Base-by-base conservation (phyloP, 2,888 invertebrate genomes). In the Conchocele bisecta region DNA sequence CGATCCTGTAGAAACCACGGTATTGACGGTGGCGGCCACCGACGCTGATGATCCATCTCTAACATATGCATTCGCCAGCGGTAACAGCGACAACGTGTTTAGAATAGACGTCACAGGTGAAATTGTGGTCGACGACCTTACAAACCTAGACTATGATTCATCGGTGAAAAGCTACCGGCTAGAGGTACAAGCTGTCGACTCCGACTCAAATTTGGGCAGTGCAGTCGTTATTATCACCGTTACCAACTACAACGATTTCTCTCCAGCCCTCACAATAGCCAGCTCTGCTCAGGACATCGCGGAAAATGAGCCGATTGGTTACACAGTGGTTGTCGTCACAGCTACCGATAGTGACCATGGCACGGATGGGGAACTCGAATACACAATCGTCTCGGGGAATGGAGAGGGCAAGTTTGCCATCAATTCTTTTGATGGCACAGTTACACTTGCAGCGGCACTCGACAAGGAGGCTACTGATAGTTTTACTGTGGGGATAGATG, bases 111-210 rank as follows among this genome's bases (percentile, higher is more conserved):
- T 67, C 53, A 68, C 70, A 35, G 41, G 76, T 60, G 20, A 85
- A 82, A 15, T 77, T 75, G 56, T 60, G 79, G 17, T 79, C 69
- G 9, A 70, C 79, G 42, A 73, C 63, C 48, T 66, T 67, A 22
- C 57, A 17, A 9, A 63, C 15, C 78, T 89, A 7, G 88, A 89
- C 66, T 85, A 79, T 39, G 88, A 89, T 65, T 76, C 74, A 17
- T 28, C 60, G 2, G 74, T 81, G 5, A 74, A 66, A 42, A 37
- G 51, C 87, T 98, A 98, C 91, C 94, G 94, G 70, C 92, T 98
- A 22, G 97, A 97, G 90, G 93, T 98, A 35, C 95, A 80, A 94
- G 95, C 53, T 92, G 92, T 9, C 93, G 94, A 46, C 91, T 91
- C 92, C 39, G 83, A 83, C 5, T 46, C 60, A 5, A 46, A 66